These are phyloP conservation scores for Drosophila merina DNA, from an alignment of 2,888 invertebrate genomes.

Conservation along the genomic window DNA sequence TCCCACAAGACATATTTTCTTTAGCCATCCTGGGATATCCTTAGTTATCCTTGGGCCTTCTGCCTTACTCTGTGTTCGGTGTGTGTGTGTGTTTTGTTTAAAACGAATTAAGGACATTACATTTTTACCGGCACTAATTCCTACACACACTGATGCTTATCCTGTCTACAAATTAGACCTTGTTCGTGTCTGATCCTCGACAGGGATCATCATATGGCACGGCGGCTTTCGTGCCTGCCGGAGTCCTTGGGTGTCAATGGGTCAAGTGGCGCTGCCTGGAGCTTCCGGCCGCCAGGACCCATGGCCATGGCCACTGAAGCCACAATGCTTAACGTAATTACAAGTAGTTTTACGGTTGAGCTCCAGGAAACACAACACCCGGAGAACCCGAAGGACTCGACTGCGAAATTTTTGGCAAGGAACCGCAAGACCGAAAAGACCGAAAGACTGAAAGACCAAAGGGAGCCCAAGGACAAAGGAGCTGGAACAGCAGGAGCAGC, in stretches of 20 bases:
- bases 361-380: constrained; percentile 13
- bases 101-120: constrained; percentile 39
- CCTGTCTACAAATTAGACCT: constrained; percentile 26
- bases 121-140: constrained; percentile 45
- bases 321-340: constrained; percentile 77
- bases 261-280: constrained; percentile 15
- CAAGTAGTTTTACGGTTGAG: constrained; percentile 71
- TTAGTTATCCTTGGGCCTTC: neutral
- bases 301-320: constrained; percentile 30
- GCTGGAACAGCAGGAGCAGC: constrained; percentile 9
- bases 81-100: constrained; percentile 21
- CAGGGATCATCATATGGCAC: constrained; percentile 12
- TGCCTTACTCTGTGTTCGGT: neutral
- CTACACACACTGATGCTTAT: constrained; percentile 32
- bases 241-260: constrained; percentile 32
- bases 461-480: constrained; percentile 8
- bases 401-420: constrained; percentile 20
- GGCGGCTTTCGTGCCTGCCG: neutral
- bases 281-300: neutral
- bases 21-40: constrained; percentile 10
- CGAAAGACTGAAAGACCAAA: neutral
- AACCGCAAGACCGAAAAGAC: constrained; percentile 15
- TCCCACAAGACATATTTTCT: constrained; percentile 50
- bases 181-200: constrained; percentile 13
- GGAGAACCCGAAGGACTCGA: neutral